Evolutionary conservation across 2,797 vertebrate species (phyloP).

Genomic region (Loris lydekkerianus): DNA sequence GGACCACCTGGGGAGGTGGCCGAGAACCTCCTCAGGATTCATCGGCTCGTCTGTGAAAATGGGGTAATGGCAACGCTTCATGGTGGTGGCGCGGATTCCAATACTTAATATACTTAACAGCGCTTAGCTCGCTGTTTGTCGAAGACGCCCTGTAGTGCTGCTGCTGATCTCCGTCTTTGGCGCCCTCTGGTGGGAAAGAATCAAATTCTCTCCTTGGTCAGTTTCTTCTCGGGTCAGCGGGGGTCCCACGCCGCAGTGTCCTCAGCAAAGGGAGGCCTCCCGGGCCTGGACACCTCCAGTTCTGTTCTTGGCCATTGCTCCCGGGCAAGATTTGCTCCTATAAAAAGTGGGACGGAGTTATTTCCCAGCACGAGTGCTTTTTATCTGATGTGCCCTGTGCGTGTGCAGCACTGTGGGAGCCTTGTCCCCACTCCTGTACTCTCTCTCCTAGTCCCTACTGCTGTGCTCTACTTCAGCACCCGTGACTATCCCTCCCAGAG

Average conservation of each 20-base stretch:
- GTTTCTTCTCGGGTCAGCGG: not conserved
- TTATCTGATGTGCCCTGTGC: not conserved
- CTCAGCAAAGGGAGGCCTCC: not conserved
- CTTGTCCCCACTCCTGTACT: fast-evolving
- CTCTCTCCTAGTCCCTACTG: not conserved
- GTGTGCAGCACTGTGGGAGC: not conserved
- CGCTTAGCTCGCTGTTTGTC: not conserved
- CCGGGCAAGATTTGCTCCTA: not conserved
- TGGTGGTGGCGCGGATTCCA: not conserved
- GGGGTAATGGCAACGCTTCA: too few species aligned
- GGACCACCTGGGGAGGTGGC: too few species aligned
- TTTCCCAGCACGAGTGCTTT: not conserved
- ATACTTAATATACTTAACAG: not conserved
- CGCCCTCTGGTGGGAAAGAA: not conserved
- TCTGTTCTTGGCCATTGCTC: not conserved
- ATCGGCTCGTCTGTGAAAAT: not conserved
- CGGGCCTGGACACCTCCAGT: too few species aligned
- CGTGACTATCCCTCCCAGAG: not conserved
- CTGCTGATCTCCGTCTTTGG: not conserved
- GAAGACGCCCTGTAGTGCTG: not conserved
- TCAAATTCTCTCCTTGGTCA: not conserved
- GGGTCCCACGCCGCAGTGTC: not conserved
- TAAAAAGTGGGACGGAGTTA: not conserved
- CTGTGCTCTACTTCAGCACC: too few species aligned
- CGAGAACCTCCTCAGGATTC: not conserved